Percentiles rank a stretch among this genome's conserved stretches.
Conservation (phyloP, 2,113 vertebrate species). For the Sapajus apella region DNA sequence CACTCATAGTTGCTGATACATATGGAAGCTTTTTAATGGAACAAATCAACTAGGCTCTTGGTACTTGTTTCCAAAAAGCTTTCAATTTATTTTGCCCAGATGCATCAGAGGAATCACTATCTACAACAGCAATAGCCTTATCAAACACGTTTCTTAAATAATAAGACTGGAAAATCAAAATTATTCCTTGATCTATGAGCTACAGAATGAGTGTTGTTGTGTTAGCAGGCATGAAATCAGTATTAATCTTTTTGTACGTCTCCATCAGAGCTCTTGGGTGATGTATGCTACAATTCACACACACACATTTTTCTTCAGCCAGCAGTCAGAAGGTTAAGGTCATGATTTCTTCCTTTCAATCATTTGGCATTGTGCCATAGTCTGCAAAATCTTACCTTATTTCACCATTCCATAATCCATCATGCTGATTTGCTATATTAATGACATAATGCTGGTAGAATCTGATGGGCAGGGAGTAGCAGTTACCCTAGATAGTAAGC, state of each 20-base stretch:
- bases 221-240: too few relatives aligned
- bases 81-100: too few relatives aligned
- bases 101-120: too few relatives aligned
- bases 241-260: too few relatives aligned
- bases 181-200: too few relatives aligned
- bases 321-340: not conserved
- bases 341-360: not conserved
- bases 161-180: too few relatives aligned
- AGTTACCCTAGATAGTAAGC: not conserved
- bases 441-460: not conserved
- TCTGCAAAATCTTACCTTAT: not conserved
- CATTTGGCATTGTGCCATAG: not conserved
- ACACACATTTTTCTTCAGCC: not conserved
- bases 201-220: too few relatives aligned
- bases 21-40: not conserved
- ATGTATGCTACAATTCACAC: not conserved
- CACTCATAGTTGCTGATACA: not conserved
- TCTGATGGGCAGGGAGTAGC: not conserved
- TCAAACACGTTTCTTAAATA: too few relatives aligned
- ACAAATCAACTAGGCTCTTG: not conserved
- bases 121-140: too few relatives aligned
- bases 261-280: too few relatives aligned
- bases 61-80: not conserved
- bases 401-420: not conserved
- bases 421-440: not conserved